phyloP scores from a whole-genome alignment of 2,113 vertebrate genomes.

The Scomber scombrus region DNA sequence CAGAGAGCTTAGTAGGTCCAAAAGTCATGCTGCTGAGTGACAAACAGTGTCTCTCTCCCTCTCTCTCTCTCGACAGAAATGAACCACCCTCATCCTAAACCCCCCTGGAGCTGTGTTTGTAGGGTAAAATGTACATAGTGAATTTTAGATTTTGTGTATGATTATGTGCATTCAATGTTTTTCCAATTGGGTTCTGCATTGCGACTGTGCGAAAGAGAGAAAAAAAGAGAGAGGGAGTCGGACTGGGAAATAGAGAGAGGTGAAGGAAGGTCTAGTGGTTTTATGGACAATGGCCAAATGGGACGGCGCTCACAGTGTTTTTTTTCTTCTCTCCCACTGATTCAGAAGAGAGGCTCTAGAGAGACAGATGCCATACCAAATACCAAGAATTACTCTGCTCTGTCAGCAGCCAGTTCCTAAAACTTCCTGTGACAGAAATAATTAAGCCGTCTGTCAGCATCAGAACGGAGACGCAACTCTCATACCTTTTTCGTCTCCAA shows the following conservation, averaged over 20 bases:
- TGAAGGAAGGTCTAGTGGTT: constrained; percentile 41
- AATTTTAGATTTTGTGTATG: background rate
- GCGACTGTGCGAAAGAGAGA: background rate
- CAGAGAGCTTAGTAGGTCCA: constrained; percentile 59
- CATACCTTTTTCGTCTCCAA: background rate
- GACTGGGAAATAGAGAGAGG: background rate
- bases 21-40: constrained; percentile 72
- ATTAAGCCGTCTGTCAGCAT: constrained; percentile 72
- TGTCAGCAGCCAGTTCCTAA: constrained; percentile 59
- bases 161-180: background rate
- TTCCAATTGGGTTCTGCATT: background rate
- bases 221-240: background rate
- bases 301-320: constrained; percentile 25
- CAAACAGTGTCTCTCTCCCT: constrained; percentile 64
- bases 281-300: constrained; percentile 55
- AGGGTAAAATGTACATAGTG: background rate
- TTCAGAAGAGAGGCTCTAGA: constrained; percentile 35
- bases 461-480: constrained; percentile 22
- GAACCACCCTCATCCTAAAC: constrained; percentile 14
- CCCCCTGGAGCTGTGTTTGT: background rate
- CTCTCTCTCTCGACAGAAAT: constrained; percentile 20
- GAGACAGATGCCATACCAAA: constrained; percentile 63
- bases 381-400: constrained; percentile 36
- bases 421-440: constrained; percentile 71
- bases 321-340: constrained; percentile 19